Base-by-base conservation (phyloP, 2,113 vertebrate genomes). In the Rallus limicola region DNA sequence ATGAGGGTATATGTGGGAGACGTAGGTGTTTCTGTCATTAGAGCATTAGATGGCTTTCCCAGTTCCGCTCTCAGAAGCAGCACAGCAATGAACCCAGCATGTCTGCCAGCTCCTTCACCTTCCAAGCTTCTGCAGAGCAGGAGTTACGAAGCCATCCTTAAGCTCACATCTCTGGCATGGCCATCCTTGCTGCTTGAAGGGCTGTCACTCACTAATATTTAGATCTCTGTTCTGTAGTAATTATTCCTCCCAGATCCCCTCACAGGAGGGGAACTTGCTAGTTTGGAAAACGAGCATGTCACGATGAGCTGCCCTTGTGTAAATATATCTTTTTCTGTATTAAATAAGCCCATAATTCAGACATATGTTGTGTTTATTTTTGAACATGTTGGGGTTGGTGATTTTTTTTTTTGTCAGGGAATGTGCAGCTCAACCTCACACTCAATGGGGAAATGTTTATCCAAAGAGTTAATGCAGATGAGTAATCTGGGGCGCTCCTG, bases 391-490 rank as follows among this genome's bases (percentile, higher is more conserved):
- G 36, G 36, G 36, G 36, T 36, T 36, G 36, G 36, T 36, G 7
- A 9, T 36, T 36, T 36, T 21, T 48, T 11, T 28, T 86, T 96
- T 94, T 93, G 88, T 97, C 88, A 97, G 86, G 89, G 96, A 97
- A 96, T 82, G 89, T 85, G 90, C 68, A 92, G 90, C 40, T 75
- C 24, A 4, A 82, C 77, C 93, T 96, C 92, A 69, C 21, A 33
- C 92, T 97, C 93, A 42, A 95, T 92, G 89, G 91, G 92, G 93
- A 95, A 65, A 86, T 96, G 94, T 97, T 98, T 98, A 95, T 93
- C 75, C 88, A 75, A 92, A 97, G 96, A 95, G 96, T 98, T 97
- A 98, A 97, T 46, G 62, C 36, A 60, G 96, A 96, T 97, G 97
- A 96, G 91, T 98, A 97, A 98, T 96, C 92, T 10, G 5, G 88